A percentile compares a stretch with the other conserved stretches of the same genome.
These are phyloP conservation scores for Peromyscus polionotus DNA, from an alignment of 2,113 vertebrate genomes.

Conservation along the genomic window DNA sequence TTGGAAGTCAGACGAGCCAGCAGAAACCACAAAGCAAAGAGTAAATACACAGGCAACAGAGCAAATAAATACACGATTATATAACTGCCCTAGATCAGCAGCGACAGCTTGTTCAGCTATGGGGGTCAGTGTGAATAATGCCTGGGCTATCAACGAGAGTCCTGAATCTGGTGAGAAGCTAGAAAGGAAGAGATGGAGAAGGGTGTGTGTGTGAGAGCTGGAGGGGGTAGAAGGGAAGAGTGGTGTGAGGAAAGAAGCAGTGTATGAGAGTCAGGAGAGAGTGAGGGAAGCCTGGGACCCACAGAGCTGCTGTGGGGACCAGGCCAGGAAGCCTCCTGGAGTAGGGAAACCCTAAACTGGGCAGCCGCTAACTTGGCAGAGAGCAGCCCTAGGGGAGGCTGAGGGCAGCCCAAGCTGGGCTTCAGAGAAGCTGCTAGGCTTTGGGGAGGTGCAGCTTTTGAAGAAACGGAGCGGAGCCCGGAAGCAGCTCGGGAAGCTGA, in stretches of 20 bases:
- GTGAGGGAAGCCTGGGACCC: not conserved
- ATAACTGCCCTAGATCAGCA: not conserved
- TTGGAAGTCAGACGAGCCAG: constrained; percentile 42
- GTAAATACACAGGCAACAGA: not conserved
- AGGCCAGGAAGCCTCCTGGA: not conserved
- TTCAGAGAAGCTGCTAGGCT: not conserved
- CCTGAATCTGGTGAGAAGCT: not conserved
- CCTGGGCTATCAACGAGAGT: not conserved
- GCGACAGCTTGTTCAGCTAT: not conserved
- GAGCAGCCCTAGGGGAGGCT: not conserved
- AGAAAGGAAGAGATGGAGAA: not conserved
- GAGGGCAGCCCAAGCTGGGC: not conserved
- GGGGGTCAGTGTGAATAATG: not conserved
- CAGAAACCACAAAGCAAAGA: constrained; percentile 2
- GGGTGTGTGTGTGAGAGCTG: not conserved
- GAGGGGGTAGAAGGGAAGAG: not conserved
- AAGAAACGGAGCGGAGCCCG: constrained; percentile 3
- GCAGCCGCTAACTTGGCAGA: not conserved
- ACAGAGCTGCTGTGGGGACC: not conserved
- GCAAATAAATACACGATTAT: not conserved
- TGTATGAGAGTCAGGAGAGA: not conserved
- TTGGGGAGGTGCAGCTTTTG: not conserved
- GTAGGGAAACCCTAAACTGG: not conserved
- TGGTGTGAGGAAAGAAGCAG: not conserved
- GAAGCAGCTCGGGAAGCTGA: not conserved